phyloP scores from a whole-genome alignment of 2,888 invertebrate species.

The Priocnemis perturbator region DNA sequence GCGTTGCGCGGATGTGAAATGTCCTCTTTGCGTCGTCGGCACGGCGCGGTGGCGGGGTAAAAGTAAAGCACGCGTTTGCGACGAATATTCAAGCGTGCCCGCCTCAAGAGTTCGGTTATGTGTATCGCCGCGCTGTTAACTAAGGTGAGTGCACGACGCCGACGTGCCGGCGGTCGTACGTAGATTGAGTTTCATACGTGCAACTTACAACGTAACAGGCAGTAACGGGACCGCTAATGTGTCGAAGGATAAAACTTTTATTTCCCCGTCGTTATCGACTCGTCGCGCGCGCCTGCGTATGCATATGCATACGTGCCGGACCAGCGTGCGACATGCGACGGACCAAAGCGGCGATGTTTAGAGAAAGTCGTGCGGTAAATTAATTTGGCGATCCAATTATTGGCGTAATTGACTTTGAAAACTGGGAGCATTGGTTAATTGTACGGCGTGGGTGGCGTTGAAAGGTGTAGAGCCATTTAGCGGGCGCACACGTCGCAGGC shows the following conservation, averaged over 20 bases:
- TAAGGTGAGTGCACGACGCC: not conserved
- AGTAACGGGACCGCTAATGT: not conserved
- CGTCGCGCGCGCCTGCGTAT: too few relatives aligned
- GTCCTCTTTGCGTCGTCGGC: too few relatives aligned
- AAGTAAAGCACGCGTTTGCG: constrained; percentile 24
- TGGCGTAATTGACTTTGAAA: too few relatives aligned
- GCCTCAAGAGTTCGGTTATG: constrained; percentile 24
- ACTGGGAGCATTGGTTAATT: too few relatives aligned
- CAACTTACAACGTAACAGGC: constrained; percentile 6
- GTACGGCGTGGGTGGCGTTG: too few relatives aligned
- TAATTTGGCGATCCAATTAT: too few relatives aligned
- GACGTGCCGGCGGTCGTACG: not conserved
- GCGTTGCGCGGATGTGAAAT: too few relatives aligned
- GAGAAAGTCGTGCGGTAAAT: too few relatives aligned
- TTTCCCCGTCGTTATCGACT: constrained; percentile 3
- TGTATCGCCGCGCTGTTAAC: constrained; percentile 8
- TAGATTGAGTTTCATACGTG: constrained; percentile 2
- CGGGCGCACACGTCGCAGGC: not conserved
- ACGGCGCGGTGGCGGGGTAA: too few relatives aligned
- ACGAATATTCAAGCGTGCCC: constrained; percentile 31
- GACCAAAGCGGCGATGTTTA: too few relatives aligned
- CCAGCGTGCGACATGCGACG: too few relatives aligned
- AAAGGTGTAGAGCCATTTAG: not conserved
- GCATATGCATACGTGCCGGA: too few relatives aligned
- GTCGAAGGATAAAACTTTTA: constrained; percentile 3